Conservation (phyloP, 2,797 vertebrate genomes). For the Sebastes iracundus region DNA sequence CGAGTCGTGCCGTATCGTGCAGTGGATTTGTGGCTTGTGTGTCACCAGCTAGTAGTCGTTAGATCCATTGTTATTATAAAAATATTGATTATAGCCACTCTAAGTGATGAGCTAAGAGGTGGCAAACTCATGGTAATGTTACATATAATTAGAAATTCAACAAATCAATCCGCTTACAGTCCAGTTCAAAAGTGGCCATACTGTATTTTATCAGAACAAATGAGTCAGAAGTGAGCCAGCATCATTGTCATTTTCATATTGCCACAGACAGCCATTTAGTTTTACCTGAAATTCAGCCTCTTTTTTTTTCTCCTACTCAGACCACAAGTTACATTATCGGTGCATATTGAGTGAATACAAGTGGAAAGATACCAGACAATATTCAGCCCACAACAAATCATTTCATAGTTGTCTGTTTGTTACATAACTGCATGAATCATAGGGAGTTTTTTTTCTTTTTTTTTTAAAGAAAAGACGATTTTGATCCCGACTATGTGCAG, state of each 20-base stretch:
- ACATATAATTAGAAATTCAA: background rate
- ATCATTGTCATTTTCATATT: background rate
- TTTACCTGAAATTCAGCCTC: constrained; percentile 24
- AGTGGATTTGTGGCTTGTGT: background rate
- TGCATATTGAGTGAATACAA: constrained; percentile 69
- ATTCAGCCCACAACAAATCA: constrained; percentile 78
- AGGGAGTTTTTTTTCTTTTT: constrained; percentile 25
- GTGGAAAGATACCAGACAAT: constrained; percentile 77
- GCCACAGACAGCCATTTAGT: background rate
- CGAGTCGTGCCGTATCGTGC: background rate
- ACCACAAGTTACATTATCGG: constrained; percentile 51
- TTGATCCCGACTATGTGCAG: constrained; percentile 68
- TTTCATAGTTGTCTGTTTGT: constrained; percentile 77
- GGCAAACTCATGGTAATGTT: background rate
- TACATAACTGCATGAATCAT: constrained; percentile 78
- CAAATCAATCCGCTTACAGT: background rate
- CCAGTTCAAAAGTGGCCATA: background rate
- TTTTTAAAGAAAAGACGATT: constrained; percentile 58
- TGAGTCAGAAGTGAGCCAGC: background rate
- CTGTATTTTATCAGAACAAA: background rate
- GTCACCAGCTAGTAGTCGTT: background rate
- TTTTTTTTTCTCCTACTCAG: constrained; percentile 3
- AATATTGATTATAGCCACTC: background rate
- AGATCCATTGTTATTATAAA: background rate
- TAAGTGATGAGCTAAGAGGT: background rate